Conservation (phyloP, 2,888 invertebrate species). For the Athalia rosae region DNA sequence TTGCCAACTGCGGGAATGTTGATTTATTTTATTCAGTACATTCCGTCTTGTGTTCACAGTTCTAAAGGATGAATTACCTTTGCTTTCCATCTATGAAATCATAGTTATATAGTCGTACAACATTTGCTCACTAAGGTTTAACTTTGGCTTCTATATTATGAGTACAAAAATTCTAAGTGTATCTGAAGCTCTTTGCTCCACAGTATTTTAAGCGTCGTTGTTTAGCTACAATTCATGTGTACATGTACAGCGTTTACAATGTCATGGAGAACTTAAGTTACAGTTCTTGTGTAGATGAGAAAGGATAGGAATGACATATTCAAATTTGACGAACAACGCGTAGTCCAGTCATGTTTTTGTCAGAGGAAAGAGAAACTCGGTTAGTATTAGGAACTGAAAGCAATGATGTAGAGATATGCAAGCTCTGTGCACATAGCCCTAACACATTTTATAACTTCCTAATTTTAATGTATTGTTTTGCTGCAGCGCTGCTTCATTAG, state of each 20-base stretch:
- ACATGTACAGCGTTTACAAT: background rate
- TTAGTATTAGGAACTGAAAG: too few relatives aligned
- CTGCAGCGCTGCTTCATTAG: slow-evolving; percentile 24
- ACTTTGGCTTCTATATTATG: background rate
- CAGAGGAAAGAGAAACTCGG: too few relatives aligned
- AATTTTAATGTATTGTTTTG: slow-evolving; percentile 18
- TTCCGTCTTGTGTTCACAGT: slow-evolving; percentile 12
- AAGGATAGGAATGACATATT: too few relatives aligned
- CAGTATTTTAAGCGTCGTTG: slow-evolving; percentile 1
- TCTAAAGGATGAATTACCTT: slow-evolving; percentile 23
- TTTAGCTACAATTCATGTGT: slow-evolving; percentile 8
- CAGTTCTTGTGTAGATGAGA: too few relatives aligned
- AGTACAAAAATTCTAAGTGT: slow-evolving; percentile 22
- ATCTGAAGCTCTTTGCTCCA: background rate
- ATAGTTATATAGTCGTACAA: slow-evolving; percentile 11
- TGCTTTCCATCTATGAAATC: slow-evolving; percentile 16
- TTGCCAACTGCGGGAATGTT: slow-evolving; percentile 21
- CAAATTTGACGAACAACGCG: too few relatives aligned
- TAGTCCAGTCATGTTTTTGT: too few relatives aligned
- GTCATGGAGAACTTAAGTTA: background rate
- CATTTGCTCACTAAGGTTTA: slow-evolving; percentile 5
- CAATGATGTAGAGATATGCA: background rate
- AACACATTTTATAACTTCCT: slow-evolving; percentile 1
- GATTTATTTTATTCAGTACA: slow-evolving; percentile 33
- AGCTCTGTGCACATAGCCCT: slow-evolving; percentile 12